Evolutionary conservation across 2,888 invertebrate genomes (phyloP).

Genomic region (Caenorhabditis afra): DNA sequence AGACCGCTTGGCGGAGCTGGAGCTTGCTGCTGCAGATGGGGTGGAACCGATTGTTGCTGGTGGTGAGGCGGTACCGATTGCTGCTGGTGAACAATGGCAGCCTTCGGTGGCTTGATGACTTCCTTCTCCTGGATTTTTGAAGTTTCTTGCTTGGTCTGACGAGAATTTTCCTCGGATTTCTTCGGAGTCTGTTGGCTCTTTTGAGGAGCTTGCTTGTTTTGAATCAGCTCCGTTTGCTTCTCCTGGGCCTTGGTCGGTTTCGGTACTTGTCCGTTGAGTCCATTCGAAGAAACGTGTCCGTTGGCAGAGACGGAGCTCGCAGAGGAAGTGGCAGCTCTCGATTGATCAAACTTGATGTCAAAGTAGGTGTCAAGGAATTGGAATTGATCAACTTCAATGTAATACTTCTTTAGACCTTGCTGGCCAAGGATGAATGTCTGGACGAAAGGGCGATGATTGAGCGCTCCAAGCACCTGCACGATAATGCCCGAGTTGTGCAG

Average conservation of each 20-base stretch:
- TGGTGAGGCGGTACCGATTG: neutral
- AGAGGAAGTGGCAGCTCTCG: neutral
- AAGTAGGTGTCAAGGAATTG: slow-evolving; percentile 56
- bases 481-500: slow-evolving; percentile 54
- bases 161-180: slow-evolving; percentile 18
- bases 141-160: slow-evolving; percentile 22
- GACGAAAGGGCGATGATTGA: slow-evolving; percentile 62
- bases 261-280: slow-evolving; percentile 33
- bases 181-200: slow-evolving; percentile 37
- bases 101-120: slow-evolving; percentile 19
- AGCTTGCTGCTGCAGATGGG: no score
- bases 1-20: slow-evolving; percentile 30
- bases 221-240: slow-evolving; percentile 14
- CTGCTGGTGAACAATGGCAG: neutral
- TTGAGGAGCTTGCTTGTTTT: slow-evolving; percentile 26
- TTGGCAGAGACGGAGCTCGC: slow-evolving; percentile 5
- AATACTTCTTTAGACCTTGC: slow-evolving; percentile 68
- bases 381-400: slow-evolving; percentile 67
- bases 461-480: slow-evolving; percentile 58
- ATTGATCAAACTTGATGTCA: slow-evolving; percentile 19
- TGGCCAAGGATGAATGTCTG: slow-evolving; percentile 69
- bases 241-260: slow-evolving; percentile 18
- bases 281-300: slow-evolving; percentile 19
- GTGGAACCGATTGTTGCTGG: no score
- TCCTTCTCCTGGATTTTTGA: slow-evolving; percentile 37